These are phyloP conservation scores for Oceanites oceanicus DNA, from an alignment of 2,113 vertebrate genomes.

Conservation along the genomic window DNA sequence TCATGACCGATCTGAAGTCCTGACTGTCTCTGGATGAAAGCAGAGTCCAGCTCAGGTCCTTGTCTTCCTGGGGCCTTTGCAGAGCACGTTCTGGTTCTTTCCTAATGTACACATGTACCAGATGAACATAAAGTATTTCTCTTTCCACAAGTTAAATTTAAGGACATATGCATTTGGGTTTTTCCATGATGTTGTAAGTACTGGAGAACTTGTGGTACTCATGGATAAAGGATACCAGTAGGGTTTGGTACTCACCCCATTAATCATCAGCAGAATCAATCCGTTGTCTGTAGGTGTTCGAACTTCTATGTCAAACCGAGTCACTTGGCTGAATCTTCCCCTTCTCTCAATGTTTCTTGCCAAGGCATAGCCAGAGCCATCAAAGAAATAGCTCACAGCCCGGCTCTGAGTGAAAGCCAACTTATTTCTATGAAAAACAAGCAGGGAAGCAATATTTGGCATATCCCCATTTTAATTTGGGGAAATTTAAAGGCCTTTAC, in stretches of 20 bases:
- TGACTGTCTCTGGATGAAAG: background rate
- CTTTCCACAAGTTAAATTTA: background rate
- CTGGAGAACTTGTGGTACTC: background rate
- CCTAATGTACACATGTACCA: background rate
- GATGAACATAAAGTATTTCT: background rate
- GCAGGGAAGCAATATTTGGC: background rate
- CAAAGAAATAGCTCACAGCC: slow-evolving; percentile 93
- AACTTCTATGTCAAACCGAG: slow-evolving; percentile 93
- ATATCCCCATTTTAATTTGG: background rate
- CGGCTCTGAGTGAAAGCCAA: slow-evolving; percentile 94
- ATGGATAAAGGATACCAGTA: background rate
- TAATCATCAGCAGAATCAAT: slow-evolving; percentile 90
- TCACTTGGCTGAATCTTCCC: slow-evolving; percentile 84
- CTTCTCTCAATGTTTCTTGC: slow-evolving; percentile 89
- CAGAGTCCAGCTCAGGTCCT: background rate
- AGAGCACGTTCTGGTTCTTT: background rate
- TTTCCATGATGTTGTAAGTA: background rate
- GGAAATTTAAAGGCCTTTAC: background rate
- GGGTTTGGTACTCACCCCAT: slow-evolving; percentile 78
- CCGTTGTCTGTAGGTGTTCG: slow-evolving; percentile 88
- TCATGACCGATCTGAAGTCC: background rate
- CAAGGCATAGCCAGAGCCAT: slow-evolving; percentile 90
- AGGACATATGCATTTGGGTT: background rate
- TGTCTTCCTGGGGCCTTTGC: background rate
- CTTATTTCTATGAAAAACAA: slow-evolving; percentile 81